These are phyloP conservation scores for Solenopsis fugax DNA, from an alignment of 1,140 invertebrate genomes.

Conservation along the genomic window DNA sequence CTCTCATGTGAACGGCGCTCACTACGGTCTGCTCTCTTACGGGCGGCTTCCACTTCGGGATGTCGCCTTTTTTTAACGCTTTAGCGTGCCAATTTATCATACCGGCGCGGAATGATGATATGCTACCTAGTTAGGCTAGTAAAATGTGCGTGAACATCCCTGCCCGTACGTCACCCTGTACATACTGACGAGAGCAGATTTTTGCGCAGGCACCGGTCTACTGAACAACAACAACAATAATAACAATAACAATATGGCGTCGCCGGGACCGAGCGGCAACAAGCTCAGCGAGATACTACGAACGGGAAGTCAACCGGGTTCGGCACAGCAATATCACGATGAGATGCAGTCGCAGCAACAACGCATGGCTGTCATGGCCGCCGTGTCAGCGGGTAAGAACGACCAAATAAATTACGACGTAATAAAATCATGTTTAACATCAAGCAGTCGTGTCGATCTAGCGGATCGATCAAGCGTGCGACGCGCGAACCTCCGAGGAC, in stretches of 20 bases:
- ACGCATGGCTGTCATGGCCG: slow-evolving; percentile 92
- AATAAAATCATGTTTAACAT: not conserved
- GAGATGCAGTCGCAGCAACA: slow-evolving; percentile 91
- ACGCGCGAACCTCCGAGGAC: slow-evolving; percentile 50
- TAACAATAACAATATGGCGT: slow-evolving; percentile 90
- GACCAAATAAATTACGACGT: not conserved
- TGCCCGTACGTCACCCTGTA: slow-evolving; percentile 9
- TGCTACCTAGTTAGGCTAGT: slow-evolving; percentile 37
- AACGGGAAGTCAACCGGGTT: slow-evolving; percentile 85
- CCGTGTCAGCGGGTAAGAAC: slow-evolving; percentile 88
- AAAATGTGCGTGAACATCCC: slow-evolving; percentile 54
- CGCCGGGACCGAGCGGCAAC: slow-evolving; percentile 86
- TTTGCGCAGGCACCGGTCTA: slow-evolving; percentile 87
- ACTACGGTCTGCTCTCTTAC: slow-evolving; percentile 33
- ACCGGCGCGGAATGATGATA: slow-evolving; percentile 32
- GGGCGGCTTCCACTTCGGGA: slow-evolving; percentile 40
- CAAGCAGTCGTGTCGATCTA: slow-evolving; percentile 3
- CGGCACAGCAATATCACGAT: slow-evolving; percentile 89
- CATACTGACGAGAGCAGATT: slow-evolving; percentile 86
- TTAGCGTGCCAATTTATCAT: slow-evolving; percentile 23
- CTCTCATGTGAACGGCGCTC: slow-evolving; percentile 67
- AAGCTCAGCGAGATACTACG: slow-evolving; percentile 90
- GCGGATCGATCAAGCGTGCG: slow-evolving; percentile 31
- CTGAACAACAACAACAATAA: slow-evolving; percentile 89
- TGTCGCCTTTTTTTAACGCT: slow-evolving; percentile 59